phyloP scores from a whole-genome alignment of 2,797 vertebrate species.

The Hippocampus kuda region DNA sequence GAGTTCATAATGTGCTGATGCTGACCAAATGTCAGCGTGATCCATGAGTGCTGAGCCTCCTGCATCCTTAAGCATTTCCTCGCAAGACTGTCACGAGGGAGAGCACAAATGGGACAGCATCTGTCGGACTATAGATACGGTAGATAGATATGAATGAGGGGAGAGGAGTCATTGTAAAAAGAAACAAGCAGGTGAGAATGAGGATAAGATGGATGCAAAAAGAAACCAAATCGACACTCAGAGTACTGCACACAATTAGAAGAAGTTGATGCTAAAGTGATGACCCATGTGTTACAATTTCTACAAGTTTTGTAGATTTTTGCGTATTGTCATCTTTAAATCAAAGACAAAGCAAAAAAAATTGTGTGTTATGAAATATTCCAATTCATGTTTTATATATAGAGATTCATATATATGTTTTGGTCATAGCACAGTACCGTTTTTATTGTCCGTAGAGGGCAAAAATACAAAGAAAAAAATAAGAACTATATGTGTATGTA shows the following conservation, averaged over 20 bases:
- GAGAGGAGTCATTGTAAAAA: slow-evolving; percentile 39
- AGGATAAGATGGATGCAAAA: not conserved
- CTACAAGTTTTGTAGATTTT: too few species aligned
- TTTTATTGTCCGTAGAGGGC: too few species aligned
- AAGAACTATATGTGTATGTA: too few species aligned
- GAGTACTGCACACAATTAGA: not conserved
- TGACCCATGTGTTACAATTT: not conserved
- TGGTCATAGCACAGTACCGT: too few species aligned
- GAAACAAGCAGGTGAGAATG: not conserved
- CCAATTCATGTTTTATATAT: too few species aligned
- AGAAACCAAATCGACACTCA: not conserved
- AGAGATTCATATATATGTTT: too few species aligned
- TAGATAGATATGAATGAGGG: slow-evolving; percentile 59
- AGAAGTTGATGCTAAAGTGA: not conserved
- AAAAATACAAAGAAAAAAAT: too few species aligned
- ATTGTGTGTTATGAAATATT: too few species aligned
- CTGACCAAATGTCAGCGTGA: slow-evolving; percentile 71
- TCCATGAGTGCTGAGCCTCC: slow-evolving; percentile 57
- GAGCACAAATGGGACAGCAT: slow-evolving; percentile 69
- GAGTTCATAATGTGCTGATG: slow-evolving; percentile 75
- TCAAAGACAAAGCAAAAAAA: too few species aligned
- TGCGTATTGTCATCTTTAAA: too few species aligned
- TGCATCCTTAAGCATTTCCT: slow-evolving; percentile 62
- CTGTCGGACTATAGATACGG: slow-evolving; percentile 69
- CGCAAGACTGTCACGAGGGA: slow-evolving; percentile 65